Evolutionary conservation across 2,113 vertebrate species (phyloP).

Genomic region (Chaetodon trifascialis): DNA sequence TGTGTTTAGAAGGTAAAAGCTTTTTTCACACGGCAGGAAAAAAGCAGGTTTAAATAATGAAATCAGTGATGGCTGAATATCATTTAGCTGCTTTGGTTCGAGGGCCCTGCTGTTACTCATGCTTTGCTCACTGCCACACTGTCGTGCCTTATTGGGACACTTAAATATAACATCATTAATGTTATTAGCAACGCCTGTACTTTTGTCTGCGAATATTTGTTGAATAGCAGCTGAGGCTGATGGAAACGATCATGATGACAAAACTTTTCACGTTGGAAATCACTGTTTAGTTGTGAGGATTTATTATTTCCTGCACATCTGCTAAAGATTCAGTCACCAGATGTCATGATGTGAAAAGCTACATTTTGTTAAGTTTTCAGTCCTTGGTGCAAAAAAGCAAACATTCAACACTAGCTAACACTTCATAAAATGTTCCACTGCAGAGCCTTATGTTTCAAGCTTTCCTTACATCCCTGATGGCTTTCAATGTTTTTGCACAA

Average conservation of each 20-base stretch:
- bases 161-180: not conserved
- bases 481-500: not conserved
- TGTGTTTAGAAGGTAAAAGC: not conserved
- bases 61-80: not conserved
- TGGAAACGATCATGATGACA: not conserved
- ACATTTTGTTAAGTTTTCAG: not conserved
- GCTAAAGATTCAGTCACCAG: too few species aligned
- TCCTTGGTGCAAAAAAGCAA: not conserved
- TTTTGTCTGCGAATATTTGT: too few species aligned
- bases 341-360: not conserved
- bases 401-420: not conserved
- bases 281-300: not conserved
- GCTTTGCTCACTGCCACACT: not conserved
- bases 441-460: not conserved
- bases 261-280: not conserved
- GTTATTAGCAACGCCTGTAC: not conserved
- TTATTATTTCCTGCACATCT: too few species aligned
- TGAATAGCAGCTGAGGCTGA: too few species aligned
- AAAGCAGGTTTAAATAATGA: not conserved
- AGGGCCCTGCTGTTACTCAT: not conserved
- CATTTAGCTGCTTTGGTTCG: not conserved
- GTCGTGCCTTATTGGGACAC: not conserved
- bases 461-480: conserved; percentile 9
- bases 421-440: not conserved
- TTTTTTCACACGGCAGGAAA: not conserved